Evolutionary conservation across 1,140 invertebrate genomes (phyloP), one percentile per base, ranked within the genome.

Genomic region (Orchestia grillus): DNA sequence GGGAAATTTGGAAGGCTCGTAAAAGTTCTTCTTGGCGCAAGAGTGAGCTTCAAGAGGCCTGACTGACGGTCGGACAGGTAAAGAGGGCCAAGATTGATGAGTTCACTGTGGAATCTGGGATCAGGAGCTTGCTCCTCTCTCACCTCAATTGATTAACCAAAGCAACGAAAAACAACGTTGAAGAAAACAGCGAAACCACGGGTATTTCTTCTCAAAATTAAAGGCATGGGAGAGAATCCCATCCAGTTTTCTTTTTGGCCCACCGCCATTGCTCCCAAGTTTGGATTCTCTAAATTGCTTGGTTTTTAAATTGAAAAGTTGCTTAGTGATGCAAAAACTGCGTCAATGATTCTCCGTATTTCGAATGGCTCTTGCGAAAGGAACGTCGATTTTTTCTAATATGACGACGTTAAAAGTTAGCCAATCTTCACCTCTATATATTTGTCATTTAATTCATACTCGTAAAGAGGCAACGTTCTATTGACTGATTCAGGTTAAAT

Each of bases 71-170:
- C 41, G 88, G 88, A 90, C 88, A 90, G 88, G 88, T 90, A 43
- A 90, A 90, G 88, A 90, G 88, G 88, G 28, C 41, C 88, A 90
- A 90, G 88, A 90, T 90, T 90, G 88, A 90, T 90, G 88, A 90
- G 28, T 42, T 90, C 43, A 90, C 88, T 90, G 88, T 42, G 43
- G 88, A 90, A 90, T 90, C 41, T 90, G 1, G 88, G 88, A 90
- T 90, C 88, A 90, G 88, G 88, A 90, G 88, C 88, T 28, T 90
- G 88, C 88, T 90, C 41, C 41, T 41, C 88, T 41, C 88, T 41
- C 88, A 90, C 88, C 88, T 90, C 88, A 44, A 90, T 90, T 90
- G 88, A 90, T 90, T 90, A 90, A 44, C 88, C 88, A 42, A 42
- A 42, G 43, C 41, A 3, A 15, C 62, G 28, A 36, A 77, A 77